These are phyloP conservation scores for Macaria notata DNA, from an alignment of 2,888 invertebrate genomes.

Conservation along the genomic window DNA sequence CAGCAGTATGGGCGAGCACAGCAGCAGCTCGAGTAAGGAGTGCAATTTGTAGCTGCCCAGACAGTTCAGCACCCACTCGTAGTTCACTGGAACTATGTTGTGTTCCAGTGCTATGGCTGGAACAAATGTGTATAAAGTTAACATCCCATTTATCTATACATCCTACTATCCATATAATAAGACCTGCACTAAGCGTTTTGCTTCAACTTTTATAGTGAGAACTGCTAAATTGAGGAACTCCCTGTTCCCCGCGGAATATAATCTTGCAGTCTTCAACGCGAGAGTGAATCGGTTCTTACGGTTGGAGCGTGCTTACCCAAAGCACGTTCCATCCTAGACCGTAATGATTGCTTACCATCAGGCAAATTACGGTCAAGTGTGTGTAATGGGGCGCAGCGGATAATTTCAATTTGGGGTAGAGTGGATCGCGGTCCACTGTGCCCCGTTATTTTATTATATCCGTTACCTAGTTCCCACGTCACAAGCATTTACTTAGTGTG, in stretches of 20 bases:
- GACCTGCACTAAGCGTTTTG: too few relatives aligned
- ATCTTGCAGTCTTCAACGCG: too few relatives aligned
- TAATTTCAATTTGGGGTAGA: background rate
- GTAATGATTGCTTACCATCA: too few relatives aligned
- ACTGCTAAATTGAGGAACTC: too few relatives aligned
- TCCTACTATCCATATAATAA: too few relatives aligned
- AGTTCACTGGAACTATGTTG: slow-evolving; percentile 69
- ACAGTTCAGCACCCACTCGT: slow-evolving; percentile 76
- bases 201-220: too few relatives aligned
- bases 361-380: background rate
- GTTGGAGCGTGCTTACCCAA: too few relatives aligned
- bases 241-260: too few relatives aligned
- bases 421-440: slow-evolving; percentile 2
- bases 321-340: too few relatives aligned
- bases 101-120: slow-evolving; percentile 66
- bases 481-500: too few relatives aligned
- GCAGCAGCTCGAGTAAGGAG: slow-evolving; percentile 56
- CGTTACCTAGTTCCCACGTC: background rate
- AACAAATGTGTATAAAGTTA: slow-evolving; percentile 28
- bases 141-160: too few relatives aligned
- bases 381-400: background rate
- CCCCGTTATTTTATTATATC: background rate
- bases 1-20: slow-evolving; percentile 60
- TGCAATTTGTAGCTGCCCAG: slow-evolving; percentile 61
- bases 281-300: too few relatives aligned